Base-by-base conservation (phyloP, 2,113 vertebrate genomes). In the Callaeas wilsoni region DNA sequence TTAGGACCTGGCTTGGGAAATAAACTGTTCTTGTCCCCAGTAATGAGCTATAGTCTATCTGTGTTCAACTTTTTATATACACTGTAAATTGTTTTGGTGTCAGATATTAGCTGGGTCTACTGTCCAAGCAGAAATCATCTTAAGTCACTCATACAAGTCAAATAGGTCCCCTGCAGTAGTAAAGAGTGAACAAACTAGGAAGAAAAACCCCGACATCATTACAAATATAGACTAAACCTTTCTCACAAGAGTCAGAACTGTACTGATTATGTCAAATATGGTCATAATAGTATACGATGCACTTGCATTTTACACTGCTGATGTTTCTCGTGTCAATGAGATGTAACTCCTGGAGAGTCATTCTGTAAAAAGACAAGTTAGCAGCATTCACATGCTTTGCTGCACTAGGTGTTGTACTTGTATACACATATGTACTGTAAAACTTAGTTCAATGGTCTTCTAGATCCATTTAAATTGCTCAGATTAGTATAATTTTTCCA, bases 101-200 rank as follows among this genome's bases (percentile, higher is more conserved):
- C 82, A 93, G 67, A 90, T 96, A 94, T 96, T 92, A 92, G 65
- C 78, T 95, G 63, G 63, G 29, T 87, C 68, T 70, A 39, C 68
- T 92, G 62, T 78, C 56, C 75, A 96, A 95, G 86, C 27, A 98
- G 79, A 89, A 97, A 90, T 91, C 49, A 84, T 92, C 52, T 96
- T 96, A 62, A 74, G 41, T 94, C 92, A 94, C 49, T 42, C 71
- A 69, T 73, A 65, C 20, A 95, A 69, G 44, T 67, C 53, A 93
- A 90, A 57, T 93, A 95, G 79, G 30, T 92, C 56, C 91, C 18
- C 53, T 52, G 59, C 44, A 90, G 82, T 37, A 78, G 49, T 71
- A 52, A 69, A 86, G 21, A 52, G 25, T 55, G 26, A 69, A 68
- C 8, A 74, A 80, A 33, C 9, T 12, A 47, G 18, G 64, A 41